Percentiles rank a stretch among this genome's conserved stretches.
Conservation (phyloP, 2,888 invertebrate genomes). For the Andrena bicolor region DNA sequence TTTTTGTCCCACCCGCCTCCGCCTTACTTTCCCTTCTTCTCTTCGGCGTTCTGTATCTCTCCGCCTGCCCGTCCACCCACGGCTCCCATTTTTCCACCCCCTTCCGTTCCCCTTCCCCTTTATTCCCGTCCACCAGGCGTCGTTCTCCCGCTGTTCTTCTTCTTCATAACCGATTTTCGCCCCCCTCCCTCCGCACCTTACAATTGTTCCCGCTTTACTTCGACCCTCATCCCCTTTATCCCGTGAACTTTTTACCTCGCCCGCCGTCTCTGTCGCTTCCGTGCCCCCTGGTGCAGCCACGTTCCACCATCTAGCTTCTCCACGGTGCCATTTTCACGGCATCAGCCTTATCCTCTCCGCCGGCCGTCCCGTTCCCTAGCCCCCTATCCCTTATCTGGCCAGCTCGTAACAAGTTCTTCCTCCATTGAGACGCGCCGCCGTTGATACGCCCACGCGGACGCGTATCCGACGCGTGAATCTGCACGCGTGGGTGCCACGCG, state of each 20-base stretch:
- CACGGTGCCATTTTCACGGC: background rate
- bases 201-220: constrained; percentile 31
- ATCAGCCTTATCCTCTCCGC: constrained; percentile 14
- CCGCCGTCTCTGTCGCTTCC: background rate
- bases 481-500: constrained; percentile 32
- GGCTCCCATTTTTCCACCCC: background rate
- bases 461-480: constrained; percentile 59
- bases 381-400: constrained; percentile 25
- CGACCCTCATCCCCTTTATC: background rate
- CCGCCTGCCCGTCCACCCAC: constrained; percentile 2
- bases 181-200: constrained; percentile 5
- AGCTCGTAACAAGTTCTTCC: constrained; percentile 59
- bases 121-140: constrained; percentile 8
- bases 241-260: background rate
- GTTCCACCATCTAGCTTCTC: background rate
- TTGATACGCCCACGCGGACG: constrained; percentile 53
- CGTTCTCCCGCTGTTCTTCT: background rate
- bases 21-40: background rate
- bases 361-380: background rate
- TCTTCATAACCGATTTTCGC: constrained; percentile 32
- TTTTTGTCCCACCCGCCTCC: background rate
- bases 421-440: constrained; percentile 57
- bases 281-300: background rate
- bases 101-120: background rate
- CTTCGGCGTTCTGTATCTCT: constrained; percentile 8